These are phyloP conservation scores for Chondrosia reniformis DNA, from an alignment of 37 sponge, comb jelly and placozoan species.

Conservation along the genomic window DNA sequence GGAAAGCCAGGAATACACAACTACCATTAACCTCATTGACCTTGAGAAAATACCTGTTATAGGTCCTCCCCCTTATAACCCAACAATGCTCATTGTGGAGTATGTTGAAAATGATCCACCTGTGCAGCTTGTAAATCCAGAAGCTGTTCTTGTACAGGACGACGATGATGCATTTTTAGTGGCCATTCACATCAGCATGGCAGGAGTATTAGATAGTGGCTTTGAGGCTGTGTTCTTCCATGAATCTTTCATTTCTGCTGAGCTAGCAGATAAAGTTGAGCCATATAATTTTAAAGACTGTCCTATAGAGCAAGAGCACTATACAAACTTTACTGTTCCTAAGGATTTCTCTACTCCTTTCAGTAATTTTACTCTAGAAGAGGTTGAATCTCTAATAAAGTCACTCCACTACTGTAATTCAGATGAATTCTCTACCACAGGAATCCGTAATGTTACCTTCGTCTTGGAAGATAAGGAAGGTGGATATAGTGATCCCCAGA, in stretches of 20 bases:
- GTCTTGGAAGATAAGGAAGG: slow-evolving; percentile 53
- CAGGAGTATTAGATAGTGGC: slow-evolving; percentile 44
- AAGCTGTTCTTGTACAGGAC: slow-evolving; percentile 46
- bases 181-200: slow-evolving; percentile 33
- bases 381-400: slow-evolving; percentile 45
- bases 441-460: slow-evolving; percentile 57
- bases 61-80: slow-evolving; percentile 6
- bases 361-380: slow-evolving; percentile 27
- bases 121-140: slow-evolving; percentile 42
- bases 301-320: slow-evolving; percentile 3
- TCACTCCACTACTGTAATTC: slow-evolving; percentile 81
- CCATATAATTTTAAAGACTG: slow-evolving; percentile 31
- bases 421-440: slow-evolving; percentile 63
- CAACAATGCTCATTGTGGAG: not conserved
- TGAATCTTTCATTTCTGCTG: not conserved
- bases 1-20: slow-evolving; percentile 28
- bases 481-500: slow-evolving; percentile 44
- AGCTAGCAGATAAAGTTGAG: slow-evolving; percentile 14
- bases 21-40: slow-evolving; percentile 46
- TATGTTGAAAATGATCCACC: slow-evolving; percentile 53
- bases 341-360: too few relatives aligned
- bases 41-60: slow-evolving; percentile 81
- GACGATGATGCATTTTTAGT: slow-evolving; percentile 60
- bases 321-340: slow-evolving; percentile 20
- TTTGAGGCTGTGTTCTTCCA: slow-evolving; percentile 74